Evolutionary conservation across 2,797 vertebrate genomes (phyloP).

Genomic region (Siniperca undulata): DNA sequence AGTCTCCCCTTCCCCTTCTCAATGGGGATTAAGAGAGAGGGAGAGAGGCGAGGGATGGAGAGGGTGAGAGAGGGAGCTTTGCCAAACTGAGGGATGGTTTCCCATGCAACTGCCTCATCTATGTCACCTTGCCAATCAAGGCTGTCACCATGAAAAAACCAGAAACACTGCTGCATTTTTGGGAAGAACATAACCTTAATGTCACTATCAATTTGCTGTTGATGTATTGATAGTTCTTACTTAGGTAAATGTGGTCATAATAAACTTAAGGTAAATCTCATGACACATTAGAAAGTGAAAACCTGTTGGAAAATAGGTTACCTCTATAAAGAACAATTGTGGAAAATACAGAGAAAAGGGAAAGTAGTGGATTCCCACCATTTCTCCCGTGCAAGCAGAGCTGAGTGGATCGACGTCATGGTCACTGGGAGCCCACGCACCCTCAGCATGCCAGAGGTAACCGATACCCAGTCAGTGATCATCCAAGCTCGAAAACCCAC

Average conservation of each 20-base stretch:
- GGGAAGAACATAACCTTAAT: constrained; percentile 26
- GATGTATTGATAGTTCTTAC: constrained; percentile 48
- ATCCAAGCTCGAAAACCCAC: constrained; percentile 76
- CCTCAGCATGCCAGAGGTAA: constrained; percentile 78
- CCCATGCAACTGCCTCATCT: constrained; percentile 66
- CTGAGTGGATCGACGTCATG: constrained; percentile 69
- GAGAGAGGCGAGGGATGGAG: constrained; percentile 64
- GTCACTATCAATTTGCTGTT: constrained; percentile 51
- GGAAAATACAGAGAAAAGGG: constrained; percentile 59
- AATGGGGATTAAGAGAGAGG: constrained; percentile 80
- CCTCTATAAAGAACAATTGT: constrained; percentile 66
- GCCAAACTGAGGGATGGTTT: constrained; percentile 66
- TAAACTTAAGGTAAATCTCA: constrained; percentile 61
- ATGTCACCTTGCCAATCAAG: constrained; percentile 69
- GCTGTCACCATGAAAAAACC: constrained; percentile 56
- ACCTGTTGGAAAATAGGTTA: constrained; percentile 66
- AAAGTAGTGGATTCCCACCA: constrained; percentile 68
- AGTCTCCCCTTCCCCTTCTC: constrained; percentile 71
- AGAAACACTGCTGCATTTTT: constrained; percentile 33
- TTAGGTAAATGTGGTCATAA: constrained; percentile 51
- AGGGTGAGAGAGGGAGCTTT: constrained; percentile 68
- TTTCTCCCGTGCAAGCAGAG: constrained; percentile 57
- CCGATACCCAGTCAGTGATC: constrained; percentile 71
- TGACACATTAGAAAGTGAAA: constrained; percentile 59
- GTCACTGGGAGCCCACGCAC: constrained; percentile 76